A percentile compares a stretch with the other conserved stretches of the same genome.
phyloP scores from a whole-genome alignment of 1,140 invertebrate species.

The Listronotus oregonensis region DNA sequence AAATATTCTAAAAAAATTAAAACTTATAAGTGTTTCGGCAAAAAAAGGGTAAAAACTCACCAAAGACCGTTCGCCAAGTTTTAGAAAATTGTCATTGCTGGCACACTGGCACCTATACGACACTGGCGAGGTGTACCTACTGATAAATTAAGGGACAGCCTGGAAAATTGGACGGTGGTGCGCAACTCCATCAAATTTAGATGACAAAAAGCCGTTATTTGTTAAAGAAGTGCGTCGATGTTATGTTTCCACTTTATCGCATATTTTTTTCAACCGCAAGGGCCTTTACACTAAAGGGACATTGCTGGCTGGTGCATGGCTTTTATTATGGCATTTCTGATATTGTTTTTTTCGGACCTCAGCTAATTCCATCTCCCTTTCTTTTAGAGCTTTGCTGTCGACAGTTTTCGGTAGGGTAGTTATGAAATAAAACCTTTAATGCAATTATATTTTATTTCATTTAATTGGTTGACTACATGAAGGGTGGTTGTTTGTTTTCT shows the following conservation, averaged over 20 bases:
- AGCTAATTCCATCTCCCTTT: neutral
- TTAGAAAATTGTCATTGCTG: conserved; percentile 55
- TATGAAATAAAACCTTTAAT: conserved; percentile 1
- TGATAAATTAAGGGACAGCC: conserved; percentile 56
- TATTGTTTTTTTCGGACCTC: neutral
- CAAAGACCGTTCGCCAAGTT: conserved; percentile 53
- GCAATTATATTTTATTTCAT: too few species aligned
- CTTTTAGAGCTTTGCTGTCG: neutral
- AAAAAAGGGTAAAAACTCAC: conserved; percentile 46
- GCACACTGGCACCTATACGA: conserved; percentile 56
- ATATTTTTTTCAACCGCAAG: conserved; percentile 31
- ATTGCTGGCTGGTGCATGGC: conserved; percentile 7
- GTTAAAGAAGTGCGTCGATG: conserved; percentile 50
- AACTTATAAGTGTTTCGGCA: neutral
- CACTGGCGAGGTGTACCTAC: conserved; percentile 56
- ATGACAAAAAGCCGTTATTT: conserved; percentile 57
- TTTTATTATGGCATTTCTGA: conserved; percentile 9
- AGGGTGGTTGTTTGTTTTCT: too few species aligned
- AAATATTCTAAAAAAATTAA: neutral
- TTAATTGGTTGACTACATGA: too few species aligned
- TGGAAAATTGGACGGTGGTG: conserved; percentile 49
- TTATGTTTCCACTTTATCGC: conserved; percentile 35
- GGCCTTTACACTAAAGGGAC: conserved; percentile 13
- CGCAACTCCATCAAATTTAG: conserved; percentile 57
- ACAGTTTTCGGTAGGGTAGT: conserved; percentile 1